Percentiles rank a stretch among this genome's conserved stretches.
Conservation (phyloP, 2,113 vertebrate species). For the Mobula birostris region DNA sequence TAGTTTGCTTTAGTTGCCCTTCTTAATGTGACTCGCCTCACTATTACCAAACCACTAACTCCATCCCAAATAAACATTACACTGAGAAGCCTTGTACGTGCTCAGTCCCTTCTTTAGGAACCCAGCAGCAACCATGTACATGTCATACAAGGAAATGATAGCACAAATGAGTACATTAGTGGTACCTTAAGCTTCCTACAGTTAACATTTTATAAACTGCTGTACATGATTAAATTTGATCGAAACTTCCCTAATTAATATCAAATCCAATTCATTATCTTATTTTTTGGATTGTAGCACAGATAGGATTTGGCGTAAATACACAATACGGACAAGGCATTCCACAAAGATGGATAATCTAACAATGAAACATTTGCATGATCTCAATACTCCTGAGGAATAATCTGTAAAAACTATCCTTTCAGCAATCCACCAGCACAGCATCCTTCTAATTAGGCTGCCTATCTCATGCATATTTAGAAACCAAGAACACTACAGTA, state of each 20-base stretch:
- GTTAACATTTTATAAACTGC: neutral
- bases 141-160: neutral
- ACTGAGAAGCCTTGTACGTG: neutral
- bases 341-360: neutral
- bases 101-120: neutral
- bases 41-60: too few relatives aligned
- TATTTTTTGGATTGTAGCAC: neutral
- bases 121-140: neutral
- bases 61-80: neutral
- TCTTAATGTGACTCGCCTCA: neutral
- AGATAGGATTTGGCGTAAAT: neutral
- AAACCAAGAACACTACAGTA: neutral
- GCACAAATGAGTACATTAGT: neutral
- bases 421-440: neutral
- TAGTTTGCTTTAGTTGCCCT: neutral
- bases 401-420: neutral
- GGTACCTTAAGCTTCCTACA: neutral
- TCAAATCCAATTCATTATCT: neutral
- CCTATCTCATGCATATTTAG: conserved; percentile 19
- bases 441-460: conserved; percentile 17
- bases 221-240: neutral
- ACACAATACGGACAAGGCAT: neutral
- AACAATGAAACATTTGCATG: conserved; percentile 20
- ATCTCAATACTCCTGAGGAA: conserved; percentile 5
- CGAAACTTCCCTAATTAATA: neutral